Evolutionary conservation across 2,888 invertebrate species (phyloP), one percentile per base, ranked within the genome.

Genomic region (Macrosoma leucophasiata): DNA sequence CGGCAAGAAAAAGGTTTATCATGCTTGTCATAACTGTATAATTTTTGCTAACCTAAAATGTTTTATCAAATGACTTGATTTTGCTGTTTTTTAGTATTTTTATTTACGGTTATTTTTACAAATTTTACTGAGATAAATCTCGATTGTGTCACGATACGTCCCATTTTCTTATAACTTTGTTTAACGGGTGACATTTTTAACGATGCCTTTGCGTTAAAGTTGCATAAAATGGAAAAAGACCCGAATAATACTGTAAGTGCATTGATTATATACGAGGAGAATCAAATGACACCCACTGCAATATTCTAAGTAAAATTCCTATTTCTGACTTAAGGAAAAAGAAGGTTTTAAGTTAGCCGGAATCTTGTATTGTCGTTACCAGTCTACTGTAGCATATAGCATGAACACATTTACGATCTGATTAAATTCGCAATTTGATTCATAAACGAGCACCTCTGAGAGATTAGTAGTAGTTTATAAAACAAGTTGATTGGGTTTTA

Each of bases 1-100:
- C 64, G 73, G 78, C 79, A 84, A 81, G 76, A 84, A 82, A 81
- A 84, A 84, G 82, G 82, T 84, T 63, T 81, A 81, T 79, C 82
- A 81, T 79, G 74, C 55, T 70, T 76, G 84, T 79, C 82, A 82
- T 69, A 75, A 62, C 65, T 67, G 58, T 75, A 82, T 73, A 58
- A 79, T 79, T 79, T 84, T 84, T 81, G 81, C 79, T 84, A 82
- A 84, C 84, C 82, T 81, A 84, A 84, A 84, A 84, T 84, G 84
- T 82, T 82, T 82, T 74, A 74, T 79, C 81, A 78, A 82, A 82
- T 79, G 79, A 77, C 78, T 78, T 84, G 74, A 84, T 77, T 75
- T 67, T 74, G 64, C 58, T 72, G 62, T 74, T 79, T 82, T 71
- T 70, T 50, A 39, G 66, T 65, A 61, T 43, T 70, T 77, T 79